A percentile compares a stretch with the other conserved stretches of the same genome.
Evolutionary conservation across 2,113 vertebrate species (phyloP).

Genomic region (Globicephala melas): DNA sequence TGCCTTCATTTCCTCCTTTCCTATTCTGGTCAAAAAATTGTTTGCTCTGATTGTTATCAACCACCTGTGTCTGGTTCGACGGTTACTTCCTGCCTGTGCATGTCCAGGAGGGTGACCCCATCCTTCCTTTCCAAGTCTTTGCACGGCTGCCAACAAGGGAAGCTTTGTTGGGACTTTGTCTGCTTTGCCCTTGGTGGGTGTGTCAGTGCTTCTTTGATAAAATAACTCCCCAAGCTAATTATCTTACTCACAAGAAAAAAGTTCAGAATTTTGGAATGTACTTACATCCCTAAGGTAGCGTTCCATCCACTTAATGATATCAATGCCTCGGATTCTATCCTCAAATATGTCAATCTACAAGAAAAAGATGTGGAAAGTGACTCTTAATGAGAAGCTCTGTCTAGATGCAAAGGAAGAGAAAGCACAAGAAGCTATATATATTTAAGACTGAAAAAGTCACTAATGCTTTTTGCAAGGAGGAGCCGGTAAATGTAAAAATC

Average conservation of each 20-base stretch:
- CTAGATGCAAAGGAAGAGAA: not conserved
- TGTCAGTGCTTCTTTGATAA: conserved; percentile 3
- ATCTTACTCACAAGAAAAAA: not conserved
- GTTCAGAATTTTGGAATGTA: conserved; percentile 60
- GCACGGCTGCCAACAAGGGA: conserved; percentile 40
- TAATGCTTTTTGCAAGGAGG: not conserved
- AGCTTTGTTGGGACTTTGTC: conserved; percentile 54
- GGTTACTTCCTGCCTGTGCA: conserved; percentile 63
- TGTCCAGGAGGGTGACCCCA: conserved; percentile 57
- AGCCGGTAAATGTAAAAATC: not conserved
- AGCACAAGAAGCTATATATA: not conserved
- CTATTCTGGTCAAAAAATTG: conserved; percentile 54
- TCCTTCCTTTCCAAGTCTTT: conserved; percentile 57
- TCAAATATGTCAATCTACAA: conserved; percentile 96
- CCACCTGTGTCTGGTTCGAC: conserved; percentile 72
- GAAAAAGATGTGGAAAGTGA: not conserved
- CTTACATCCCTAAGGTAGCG: conserved; percentile 93
- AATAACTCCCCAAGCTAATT: not conserved
- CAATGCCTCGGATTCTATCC: conserved; percentile 89
- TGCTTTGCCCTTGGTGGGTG: not conserved
- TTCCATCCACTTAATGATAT: conserved; percentile 97
- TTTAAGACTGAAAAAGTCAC: not conserved
- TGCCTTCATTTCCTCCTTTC: conserved; percentile 59
- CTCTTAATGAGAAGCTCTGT: not conserved
- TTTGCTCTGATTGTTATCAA: conserved; percentile 76